Percentiles rank a stretch among this genome's conserved stretches.
These are phyloP conservation scores for Dicentrarchus labrax DNA, from an alignment of 2,113 vertebrate genomes.

Conservation along the genomic window DNA sequence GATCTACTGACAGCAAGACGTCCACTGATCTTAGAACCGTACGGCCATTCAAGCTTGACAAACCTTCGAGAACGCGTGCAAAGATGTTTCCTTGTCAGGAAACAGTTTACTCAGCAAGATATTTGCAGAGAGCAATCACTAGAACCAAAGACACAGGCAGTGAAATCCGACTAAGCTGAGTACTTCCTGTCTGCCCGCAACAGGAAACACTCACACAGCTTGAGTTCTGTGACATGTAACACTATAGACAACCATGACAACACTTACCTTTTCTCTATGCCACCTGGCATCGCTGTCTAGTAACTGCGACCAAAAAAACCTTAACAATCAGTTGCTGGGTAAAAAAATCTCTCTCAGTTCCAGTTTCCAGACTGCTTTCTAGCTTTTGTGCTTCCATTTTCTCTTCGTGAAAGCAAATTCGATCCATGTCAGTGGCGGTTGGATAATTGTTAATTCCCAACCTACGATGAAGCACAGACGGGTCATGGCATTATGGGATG, in stretches of 20 bases:
- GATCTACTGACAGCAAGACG: background rate
- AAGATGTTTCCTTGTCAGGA: conserved; percentile 38
- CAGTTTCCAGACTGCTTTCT: background rate
- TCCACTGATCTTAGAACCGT: background rate
- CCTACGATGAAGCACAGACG: conserved; percentile 13
- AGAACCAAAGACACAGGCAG: conserved; percentile 54
- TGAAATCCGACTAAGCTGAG: conserved; percentile 72
- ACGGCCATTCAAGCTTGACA: background rate
- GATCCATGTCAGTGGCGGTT: conserved; percentile 24
- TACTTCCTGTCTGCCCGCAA: conserved; percentile 82
- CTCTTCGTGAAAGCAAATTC: conserved; percentile 36
- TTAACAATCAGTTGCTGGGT: background rate
- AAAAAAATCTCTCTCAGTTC: conserved; percentile 1
- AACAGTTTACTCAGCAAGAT: conserved; percentile 66
- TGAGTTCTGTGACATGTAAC: conserved; percentile 66
- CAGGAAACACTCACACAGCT: conserved; percentile 84
- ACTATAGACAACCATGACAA: conserved; percentile 28
- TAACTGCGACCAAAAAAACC: conserved; percentile 8
- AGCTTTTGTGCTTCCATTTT: conserved; percentile 55
- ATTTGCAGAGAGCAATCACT: conserved; percentile 63
- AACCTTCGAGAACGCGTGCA: conserved; percentile 27
- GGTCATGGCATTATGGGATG: conserved; percentile 45
- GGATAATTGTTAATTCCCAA: conserved; percentile 26
- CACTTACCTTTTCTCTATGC: conserved; percentile 57
- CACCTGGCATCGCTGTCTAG: background rate